These are phyloP conservation scores for Pheosia gnoma DNA, from an alignment of 2,888 invertebrate genomes.

Conservation along the genomic window DNA sequence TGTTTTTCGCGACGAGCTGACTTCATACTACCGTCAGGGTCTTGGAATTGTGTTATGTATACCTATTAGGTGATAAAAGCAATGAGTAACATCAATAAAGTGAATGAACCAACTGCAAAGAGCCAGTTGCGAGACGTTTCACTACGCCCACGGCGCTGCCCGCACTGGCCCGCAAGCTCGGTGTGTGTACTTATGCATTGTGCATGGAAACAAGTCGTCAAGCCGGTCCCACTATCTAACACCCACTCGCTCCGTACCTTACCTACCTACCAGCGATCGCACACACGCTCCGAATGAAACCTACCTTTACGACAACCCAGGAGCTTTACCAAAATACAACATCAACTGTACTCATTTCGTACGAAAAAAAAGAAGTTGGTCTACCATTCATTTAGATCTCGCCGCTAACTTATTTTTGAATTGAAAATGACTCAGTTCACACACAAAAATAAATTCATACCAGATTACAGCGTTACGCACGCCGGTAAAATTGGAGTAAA, in stretches of 20 bases:
- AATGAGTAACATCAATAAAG: slow-evolving; percentile 35
- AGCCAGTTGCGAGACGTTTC: slow-evolving; percentile 31
- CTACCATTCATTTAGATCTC: slow-evolving; percentile 29
- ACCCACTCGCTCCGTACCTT: slow-evolving; percentile 64
- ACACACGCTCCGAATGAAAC: slow-evolving; percentile 41
- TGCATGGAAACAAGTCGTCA: slow-evolving; percentile 59
- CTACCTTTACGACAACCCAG: slow-evolving; percentile 16
- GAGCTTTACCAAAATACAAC: not conserved
- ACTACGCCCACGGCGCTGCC: slow-evolving; percentile 36
- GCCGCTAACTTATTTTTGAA: slow-evolving; percentile 36
- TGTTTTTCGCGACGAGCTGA: slow-evolving; percentile 7
- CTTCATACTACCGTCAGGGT: slow-evolving; percentile 13
- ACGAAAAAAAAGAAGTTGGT: slow-evolving; percentile 26
- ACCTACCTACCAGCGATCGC: slow-evolving; percentile 51
- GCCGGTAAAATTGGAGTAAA: slow-evolving; percentile 38
- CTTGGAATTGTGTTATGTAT: slow-evolving; percentile 22
- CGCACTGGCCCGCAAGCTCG: slow-evolving; percentile 23
- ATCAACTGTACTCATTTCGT: not conserved
- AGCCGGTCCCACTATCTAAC: slow-evolving; percentile 72
- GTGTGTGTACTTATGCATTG: slow-evolving; percentile 54
- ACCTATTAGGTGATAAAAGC: slow-evolving; percentile 17
- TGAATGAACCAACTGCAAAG: slow-evolving; percentile 61
- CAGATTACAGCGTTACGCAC: slow-evolving; percentile 30
- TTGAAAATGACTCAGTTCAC: slow-evolving; percentile 34
- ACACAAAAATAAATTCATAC: slow-evolving; percentile 38